phyloP scores from a whole-genome alignment of 2,888 invertebrate species.

The Eupelmus urozonus region DNA sequence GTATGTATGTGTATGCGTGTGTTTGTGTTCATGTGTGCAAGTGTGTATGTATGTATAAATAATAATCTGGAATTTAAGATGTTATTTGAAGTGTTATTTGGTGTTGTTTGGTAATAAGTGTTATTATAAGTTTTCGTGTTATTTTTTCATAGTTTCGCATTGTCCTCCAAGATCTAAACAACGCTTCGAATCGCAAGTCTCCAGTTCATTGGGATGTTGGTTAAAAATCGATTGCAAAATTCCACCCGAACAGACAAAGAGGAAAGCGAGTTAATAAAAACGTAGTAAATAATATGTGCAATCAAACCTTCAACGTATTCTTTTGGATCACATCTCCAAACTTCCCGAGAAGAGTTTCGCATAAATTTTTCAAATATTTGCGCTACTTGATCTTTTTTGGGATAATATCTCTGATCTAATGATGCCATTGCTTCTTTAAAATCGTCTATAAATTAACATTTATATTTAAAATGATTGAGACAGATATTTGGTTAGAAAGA shows the following conservation, averaged over 20 bases:
- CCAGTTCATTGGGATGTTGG: too few relatives aligned
- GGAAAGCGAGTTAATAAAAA: background rate
- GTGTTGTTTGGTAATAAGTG: too few relatives aligned
- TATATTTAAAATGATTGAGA: background rate
- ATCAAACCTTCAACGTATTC: constrained; percentile 2
- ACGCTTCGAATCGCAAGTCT: too few relatives aligned
- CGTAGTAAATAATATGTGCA: background rate
- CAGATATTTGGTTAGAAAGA: too few relatives aligned
- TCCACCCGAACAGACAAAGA: background rate
- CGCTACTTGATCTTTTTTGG: background rate
- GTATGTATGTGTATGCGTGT: too few relatives aligned
- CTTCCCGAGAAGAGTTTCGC: background rate
- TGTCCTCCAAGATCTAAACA: too few relatives aligned
- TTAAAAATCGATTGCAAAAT: background rate
- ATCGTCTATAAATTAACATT: background rate
- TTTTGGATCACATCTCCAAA: constrained; percentile 20
- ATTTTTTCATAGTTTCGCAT: too few relatives aligned
- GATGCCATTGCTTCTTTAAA: background rate
- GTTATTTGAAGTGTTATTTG: too few relatives aligned
- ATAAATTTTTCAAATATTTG: background rate
- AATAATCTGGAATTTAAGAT: too few relatives aligned
- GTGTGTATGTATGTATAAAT: too few relatives aligned
- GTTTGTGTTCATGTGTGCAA: too few relatives aligned
- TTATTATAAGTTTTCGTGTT: too few relatives aligned
- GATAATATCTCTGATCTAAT: background rate